Percentiles rank a stretch among this genome's conserved stretches.
Conservation (phyloP, 2,113 vertebrate species). For the Pluvialis apricaria region DNA sequence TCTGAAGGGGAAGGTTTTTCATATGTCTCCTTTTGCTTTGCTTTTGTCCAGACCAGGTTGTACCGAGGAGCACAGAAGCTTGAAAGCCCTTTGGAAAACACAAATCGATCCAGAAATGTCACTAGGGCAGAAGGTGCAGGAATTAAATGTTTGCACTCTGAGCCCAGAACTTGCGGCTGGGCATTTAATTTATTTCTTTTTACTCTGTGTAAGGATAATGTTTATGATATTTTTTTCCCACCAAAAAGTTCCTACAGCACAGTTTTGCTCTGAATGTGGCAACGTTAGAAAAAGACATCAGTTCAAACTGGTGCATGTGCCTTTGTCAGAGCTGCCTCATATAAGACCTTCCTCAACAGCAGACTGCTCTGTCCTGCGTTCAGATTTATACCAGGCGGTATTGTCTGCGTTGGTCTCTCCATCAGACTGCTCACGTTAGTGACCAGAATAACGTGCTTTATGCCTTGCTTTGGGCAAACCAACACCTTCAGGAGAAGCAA, state of each 20-base stretch:
- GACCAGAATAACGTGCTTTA: not conserved
- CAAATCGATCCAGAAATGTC: not conserved
- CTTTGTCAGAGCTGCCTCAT: not conserved
- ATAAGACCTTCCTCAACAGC: rapidly evolving
- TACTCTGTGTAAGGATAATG: not conserved
- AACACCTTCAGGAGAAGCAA: not conserved
- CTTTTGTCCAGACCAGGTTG: not conserved
- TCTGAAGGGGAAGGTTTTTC: not conserved
- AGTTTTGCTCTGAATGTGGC: not conserved
- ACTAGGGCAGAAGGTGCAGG: not conserved
- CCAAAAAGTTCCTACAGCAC: not conserved
- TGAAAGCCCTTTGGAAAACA: not conserved
- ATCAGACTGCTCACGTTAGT: not conserved
- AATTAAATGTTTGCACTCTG: not conserved
- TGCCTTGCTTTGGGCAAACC: not conserved
- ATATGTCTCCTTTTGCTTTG: not conserved
- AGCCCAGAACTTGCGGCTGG: not conserved
- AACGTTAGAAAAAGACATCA: not conserved
- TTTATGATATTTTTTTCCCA: not conserved
- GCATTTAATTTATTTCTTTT: not conserved
- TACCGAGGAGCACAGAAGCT: not conserved
- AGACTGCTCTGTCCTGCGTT: not conserved
- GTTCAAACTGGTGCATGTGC: not conserved
- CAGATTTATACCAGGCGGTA: not conserved
- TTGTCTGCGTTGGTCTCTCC: not conserved